Base-by-base conservation (phyloP, 1,140 invertebrate species). In the Pseudoatta argentina region DNA sequence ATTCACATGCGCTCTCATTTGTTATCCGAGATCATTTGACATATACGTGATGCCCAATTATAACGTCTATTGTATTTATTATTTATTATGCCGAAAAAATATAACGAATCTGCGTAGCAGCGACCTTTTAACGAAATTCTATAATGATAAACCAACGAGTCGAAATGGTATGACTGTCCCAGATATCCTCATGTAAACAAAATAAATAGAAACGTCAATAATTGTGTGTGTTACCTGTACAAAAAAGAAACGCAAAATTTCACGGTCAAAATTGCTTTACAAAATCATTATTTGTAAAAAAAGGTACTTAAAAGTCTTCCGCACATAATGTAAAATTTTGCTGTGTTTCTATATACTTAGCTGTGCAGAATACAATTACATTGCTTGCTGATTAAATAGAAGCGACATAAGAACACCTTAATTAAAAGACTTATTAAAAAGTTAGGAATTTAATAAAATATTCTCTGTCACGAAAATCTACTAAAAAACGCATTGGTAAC, bases 31-130 rank as follows among this genome's bases (percentile, higher is more conserved):
- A 69, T 53, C 72, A 86, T 86, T 88, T 89, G 85, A 88, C 63
- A 66, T 30, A 48, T 30, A 67, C n/a, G 21, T 77, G 12, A 59
- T 39, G 39, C 2, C 30, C 59, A 55, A 78, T 73, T 55, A 44
- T 7, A 64, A 18, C 16, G 14, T 14, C 30, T 51, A n/a, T n/a
- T 48, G 27, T 76, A 81, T 86, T 59, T 86, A 82, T 86, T 81
- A 88, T 89, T 89, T 81, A 87, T 61, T 81, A 87, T 61, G 57
- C 57, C 0, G 34, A 61, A 57, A 81, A 79, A 55, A 55, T 39
- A 27, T 78, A 24, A 77, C 21, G 0, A 63, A 1, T 63, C 57
- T 10, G 48, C 18, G 24, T 21, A n/a, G 39, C 21, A 27, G 59
- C n/a, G 0, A 12, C 39, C 5, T 39, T 67, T 79, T 79, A 66